These are phyloP conservation scores for Drosophila oshimai DNA, from an alignment of 1,140 invertebrate species.

Conservation along the genomic window DNA sequence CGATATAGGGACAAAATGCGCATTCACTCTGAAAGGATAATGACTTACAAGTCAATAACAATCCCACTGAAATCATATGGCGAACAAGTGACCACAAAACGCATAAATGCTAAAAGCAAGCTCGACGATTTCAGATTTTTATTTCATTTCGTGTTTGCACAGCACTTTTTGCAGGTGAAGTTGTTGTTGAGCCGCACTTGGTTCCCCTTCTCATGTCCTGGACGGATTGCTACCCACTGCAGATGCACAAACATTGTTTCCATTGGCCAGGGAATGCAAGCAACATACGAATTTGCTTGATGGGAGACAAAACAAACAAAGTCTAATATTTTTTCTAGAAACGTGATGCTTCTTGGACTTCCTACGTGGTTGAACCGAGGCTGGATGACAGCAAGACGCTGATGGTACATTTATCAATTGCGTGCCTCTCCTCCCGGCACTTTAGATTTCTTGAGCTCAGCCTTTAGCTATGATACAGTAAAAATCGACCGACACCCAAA, in stretches of 20 bases:
- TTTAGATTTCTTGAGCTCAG: neutral
- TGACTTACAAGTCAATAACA: conserved; percentile 6
- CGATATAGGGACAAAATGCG: neutral
- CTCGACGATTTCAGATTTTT: conserved; percentile 36
- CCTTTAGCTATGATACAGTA: neutral
- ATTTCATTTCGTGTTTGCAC: conserved; percentile 59
- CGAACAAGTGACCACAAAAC: conserved; percentile 1
- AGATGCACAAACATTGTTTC: conserved; percentile 5
- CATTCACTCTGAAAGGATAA: neutral
- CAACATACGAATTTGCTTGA: conserved; percentile 6
- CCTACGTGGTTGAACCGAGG: conserved; percentile 24
- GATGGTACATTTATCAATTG: conserved; percentile 25
- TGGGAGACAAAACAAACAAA: neutral
- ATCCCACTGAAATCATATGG: neutral
- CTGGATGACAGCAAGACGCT: conserved; percentile 15
- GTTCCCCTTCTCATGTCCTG: neutral
- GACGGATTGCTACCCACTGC: conserved; percentile 4
- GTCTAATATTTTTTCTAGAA: conserved; percentile 47
- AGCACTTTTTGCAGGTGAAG: conserved; percentile 53
- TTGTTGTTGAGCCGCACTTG: conserved; percentile 48
- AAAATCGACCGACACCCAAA: neutral
- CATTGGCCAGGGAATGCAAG: neutral
- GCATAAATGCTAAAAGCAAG: conserved; percentile 15
- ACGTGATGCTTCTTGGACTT: conserved; percentile 22
- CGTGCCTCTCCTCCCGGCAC: too few relatives aligned